Base-by-base conservation (phyloP, 2,888 invertebrate species). In the Palloptera scutellata region DNA sequence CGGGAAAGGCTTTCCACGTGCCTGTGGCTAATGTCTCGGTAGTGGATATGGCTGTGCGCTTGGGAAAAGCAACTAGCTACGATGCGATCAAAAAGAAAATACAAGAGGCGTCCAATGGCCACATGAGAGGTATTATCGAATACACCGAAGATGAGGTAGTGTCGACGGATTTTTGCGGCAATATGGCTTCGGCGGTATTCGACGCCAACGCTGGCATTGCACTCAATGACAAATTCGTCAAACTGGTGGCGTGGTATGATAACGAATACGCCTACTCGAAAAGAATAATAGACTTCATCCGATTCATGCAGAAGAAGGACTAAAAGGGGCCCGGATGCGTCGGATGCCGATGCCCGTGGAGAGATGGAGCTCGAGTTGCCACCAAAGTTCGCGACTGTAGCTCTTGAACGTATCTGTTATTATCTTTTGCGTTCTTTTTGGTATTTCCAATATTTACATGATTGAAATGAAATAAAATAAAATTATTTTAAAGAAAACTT, bases 1-100 rank as follows among this genome's bases (percentile, higher is more conserved):
- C 98, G 71, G 99, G 98, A 80, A 98, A 98, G 98, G 98, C 98
- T 75, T 99, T 99, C 95, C 94, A 98, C 85, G 98, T 99, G 20
- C 98, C 98, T 59, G 93, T 94, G 64, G 91, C 96, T 71, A 96
- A 99, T 86, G 98, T 98, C 1, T 99, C 98, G 0, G 98, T 99
- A 61, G 98, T 99, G 52, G 98, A 99, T 86, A 89, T 99, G 80
- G 98, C 98, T 64, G 93, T 92, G 74, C 91, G 94, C 76, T 88
- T 94, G 66, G 92, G 88, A 84, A 98, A 98, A 86, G 91, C 91
- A 19, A 95, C 97, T 69, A 88, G 88, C 70, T 94, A 95, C 78
- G 97, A 96, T 63, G 92, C 91, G 61, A 97, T 98, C 86, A 97
- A 97, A 85, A 90, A 89, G 70, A 93, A 92, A 79, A 88, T 97